Evolutionary conservation across 2,113 vertebrate species (phyloP), one percentile per base, ranked within the genome.

Genomic region (Amblyornis subalaris): DNA sequence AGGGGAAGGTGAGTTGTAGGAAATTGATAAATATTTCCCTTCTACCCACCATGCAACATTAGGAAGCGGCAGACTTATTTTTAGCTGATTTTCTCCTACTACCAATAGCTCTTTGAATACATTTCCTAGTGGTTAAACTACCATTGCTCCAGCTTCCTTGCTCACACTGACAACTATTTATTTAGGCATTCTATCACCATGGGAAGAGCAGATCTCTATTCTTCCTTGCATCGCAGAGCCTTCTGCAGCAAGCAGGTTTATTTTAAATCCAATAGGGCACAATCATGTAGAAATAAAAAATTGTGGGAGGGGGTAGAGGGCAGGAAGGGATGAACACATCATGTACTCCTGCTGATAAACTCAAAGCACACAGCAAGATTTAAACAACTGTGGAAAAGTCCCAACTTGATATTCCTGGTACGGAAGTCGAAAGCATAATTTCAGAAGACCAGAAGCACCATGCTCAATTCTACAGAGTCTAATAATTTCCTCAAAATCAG

Each of bases 111-210:
- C 44, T 83, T 51, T 51, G 28, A 79, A 79, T 66, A 19, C 8
- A 62, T 89, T 87, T 92, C 42, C 47, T 66, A 31, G n/a, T 48
- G 21, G 69, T 83, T 91, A 77, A 93, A 80, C 36, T 38, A 74
- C 25, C 33, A 65, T 64, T 67, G 61, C 51, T 87, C 16, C 42
- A 81, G 58, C 28, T 89, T 91, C 85, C 74, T 61, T 85, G 61
- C 65, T 92, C 69, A 78, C 65, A 92, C 57, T 42, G 48, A 71
- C n/a, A 91, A 71, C 67, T 70, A 66, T 67, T 87, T 94, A 89
- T 70, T 95, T 65, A 83, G 29, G 85, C n/a, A 90, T 91, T 85
- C 89, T 94, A 47, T 79, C 72, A 66, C 88, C 71, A 66, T 10
- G 26, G 64, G 85, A 78, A 95, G 45, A 67, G 38, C 60, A 95